Conservation (phyloP, 2,888 invertebrate genomes). For the Agrochola lychnidis region DNA sequence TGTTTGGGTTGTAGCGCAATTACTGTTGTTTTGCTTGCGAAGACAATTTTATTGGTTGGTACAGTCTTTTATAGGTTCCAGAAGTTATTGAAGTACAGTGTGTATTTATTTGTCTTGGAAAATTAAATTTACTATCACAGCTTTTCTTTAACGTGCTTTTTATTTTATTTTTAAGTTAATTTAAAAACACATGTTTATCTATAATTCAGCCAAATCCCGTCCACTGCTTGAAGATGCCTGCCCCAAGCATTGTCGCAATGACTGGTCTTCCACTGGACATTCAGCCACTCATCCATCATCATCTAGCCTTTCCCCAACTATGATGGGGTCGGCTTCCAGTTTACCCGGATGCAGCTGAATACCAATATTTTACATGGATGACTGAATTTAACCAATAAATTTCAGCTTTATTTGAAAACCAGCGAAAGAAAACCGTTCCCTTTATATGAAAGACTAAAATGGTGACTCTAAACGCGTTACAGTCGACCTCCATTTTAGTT, state of each 20-base stretch:
- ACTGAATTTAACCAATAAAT: neutral
- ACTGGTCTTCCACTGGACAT: neutral
- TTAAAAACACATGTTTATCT: neutral
- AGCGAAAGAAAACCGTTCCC: neutral
- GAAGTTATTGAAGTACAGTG: conserved; percentile 1
- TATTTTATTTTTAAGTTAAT: neutral
- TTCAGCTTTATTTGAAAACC: neutral
- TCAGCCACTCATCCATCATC: neutral
- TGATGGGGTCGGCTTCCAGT: neutral
- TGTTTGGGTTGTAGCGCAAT: conserved; percentile 31
- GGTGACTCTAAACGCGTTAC: neutral
- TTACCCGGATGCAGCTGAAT: neutral
- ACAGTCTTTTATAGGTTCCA: conserved; percentile 11
- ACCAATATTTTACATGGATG: neutral
- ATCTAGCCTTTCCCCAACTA: neutral
- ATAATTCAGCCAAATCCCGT: neutral
- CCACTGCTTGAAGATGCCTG: neutral
- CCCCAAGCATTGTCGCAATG: too few species aligned
- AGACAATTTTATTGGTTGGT: conserved; percentile 35
- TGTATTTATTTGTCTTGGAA: conserved; percentile 1
- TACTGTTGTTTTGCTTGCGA: conserved; percentile 27
- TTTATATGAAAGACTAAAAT: neutral
- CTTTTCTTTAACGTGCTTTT: neutral
- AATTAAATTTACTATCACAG: neutral
- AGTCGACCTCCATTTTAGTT: neutral